These are phyloP conservation scores for Aphidius gifuensis DNA, from an alignment of 1,140 invertebrate species.

Conservation along the genomic window DNA sequence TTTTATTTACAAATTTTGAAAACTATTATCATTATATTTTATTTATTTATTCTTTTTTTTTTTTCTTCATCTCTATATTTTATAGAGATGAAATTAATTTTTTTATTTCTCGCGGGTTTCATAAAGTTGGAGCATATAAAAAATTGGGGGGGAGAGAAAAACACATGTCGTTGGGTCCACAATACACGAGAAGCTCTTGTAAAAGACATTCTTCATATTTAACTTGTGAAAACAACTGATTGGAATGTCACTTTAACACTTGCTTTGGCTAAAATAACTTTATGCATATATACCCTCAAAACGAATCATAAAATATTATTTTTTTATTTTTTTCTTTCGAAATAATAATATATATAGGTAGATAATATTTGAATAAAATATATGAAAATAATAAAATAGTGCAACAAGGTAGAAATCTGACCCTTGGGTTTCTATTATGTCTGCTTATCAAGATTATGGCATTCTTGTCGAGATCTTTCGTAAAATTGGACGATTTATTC, in stretches of 20 bases:
- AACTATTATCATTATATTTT: conserved; percentile 4
- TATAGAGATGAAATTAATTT: not conserved
- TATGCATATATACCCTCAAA: too few relatives aligned
- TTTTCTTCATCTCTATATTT: not conserved
- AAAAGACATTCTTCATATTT: conserved; percentile 17
- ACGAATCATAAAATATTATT: too few relatives aligned
- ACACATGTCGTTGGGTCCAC: not conserved
- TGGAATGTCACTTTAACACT: conserved; percentile 1
- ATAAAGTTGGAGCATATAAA: not conserved
- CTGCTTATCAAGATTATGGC: conserved; percentile 21
- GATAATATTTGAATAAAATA: not conserved
- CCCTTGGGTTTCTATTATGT: conserved; percentile 14
- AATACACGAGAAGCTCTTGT: conserved; percentile 13
- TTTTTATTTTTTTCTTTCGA: not conserved
- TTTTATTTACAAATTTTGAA: conserved; percentile 6
- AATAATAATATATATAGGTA: conserved; percentile 1
- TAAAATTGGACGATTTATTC: conserved; percentile 20
- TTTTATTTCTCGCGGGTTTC: not conserved
- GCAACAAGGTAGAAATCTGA: conserved; percentile 21
- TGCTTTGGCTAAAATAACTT: too few relatives aligned
- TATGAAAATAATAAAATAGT: conserved; percentile 9
- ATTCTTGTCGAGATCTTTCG: conserved; percentile 16
- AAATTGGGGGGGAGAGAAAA: not conserved
- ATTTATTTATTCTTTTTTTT: conserved; percentile 2
- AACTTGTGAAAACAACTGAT: conserved; percentile 6